These are phyloP conservation scores for Empidonax traillii DNA, from an alignment of 2,113 vertebrate species.

Conservation along the genomic window DNA sequence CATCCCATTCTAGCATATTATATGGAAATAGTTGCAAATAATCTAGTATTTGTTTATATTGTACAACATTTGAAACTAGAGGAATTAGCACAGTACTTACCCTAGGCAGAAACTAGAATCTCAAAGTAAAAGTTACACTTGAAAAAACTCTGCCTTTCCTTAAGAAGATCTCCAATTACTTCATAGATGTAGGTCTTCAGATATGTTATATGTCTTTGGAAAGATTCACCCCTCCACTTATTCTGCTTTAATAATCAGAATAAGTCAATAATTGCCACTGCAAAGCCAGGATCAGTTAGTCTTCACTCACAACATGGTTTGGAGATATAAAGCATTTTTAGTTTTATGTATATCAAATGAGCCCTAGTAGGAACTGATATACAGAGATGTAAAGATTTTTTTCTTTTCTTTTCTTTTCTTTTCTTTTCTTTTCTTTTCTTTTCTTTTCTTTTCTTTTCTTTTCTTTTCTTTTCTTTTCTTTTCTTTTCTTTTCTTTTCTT, in stretches of 20 bases:
- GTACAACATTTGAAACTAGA: neutral
- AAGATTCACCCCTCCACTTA: neutral
- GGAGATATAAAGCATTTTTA: neutral
- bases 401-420: too few relatives aligned
- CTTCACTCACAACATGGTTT: neutral
- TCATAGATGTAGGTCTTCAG: neutral
- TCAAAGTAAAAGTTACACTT: neutral
- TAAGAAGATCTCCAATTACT: neutral
- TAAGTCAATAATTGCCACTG: neutral
- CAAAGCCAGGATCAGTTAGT: neutral
- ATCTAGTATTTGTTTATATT: neutral
- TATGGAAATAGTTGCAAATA: neutral
- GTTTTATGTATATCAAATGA: neutral
- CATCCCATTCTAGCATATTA: neutral
- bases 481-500: too few relatives aligned
- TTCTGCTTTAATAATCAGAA: neutral
- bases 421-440: too few relatives aligned
- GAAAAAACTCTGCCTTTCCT: neutral
- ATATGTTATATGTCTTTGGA: neutral
- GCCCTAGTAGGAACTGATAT: neutral
- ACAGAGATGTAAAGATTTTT: neutral
- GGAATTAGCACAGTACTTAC: neutral
- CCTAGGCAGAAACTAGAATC: neutral
- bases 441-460: too few relatives aligned
- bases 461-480: too few relatives aligned